Evolutionary conservation across 1,140 invertebrate species (phyloP).

Genomic region (Dreissena rostriformis): DNA sequence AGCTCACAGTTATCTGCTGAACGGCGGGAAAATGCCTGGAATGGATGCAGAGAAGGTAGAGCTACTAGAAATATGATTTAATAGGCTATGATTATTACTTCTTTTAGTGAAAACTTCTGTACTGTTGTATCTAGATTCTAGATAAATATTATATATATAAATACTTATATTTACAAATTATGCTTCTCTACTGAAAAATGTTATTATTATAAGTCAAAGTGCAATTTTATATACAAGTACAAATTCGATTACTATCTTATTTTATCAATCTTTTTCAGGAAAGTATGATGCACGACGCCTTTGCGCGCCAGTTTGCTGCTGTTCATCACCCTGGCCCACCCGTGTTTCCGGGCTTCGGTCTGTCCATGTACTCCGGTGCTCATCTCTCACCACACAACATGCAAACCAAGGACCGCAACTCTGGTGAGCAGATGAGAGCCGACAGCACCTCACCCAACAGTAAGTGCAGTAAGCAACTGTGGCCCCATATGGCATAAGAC

Average conservation of each 20-base stretch:
- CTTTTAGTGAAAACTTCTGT: too few relatives aligned
- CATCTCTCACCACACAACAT: constrained; percentile 74
- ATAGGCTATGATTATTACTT: too few relatives aligned
- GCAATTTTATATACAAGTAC: background rate
- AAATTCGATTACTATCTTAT: background rate
- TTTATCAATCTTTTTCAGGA: constrained; percentile 66
- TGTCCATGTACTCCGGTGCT: constrained; percentile 74
- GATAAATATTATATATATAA: too few relatives aligned
- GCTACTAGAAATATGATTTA: too few relatives aligned
- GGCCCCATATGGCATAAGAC: too few relatives aligned
- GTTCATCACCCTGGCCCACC: constrained; percentile 65
- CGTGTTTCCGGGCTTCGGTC: constrained; percentile 75
- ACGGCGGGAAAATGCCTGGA: constrained; percentile 69
- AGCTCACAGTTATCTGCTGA: constrained; percentile 59
- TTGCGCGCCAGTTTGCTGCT: constrained; percentile 73
- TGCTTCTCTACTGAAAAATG: background rate
- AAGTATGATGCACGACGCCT: constrained; percentile 75
- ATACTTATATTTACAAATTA: too few relatives aligned
- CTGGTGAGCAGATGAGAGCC: constrained; percentile 6
- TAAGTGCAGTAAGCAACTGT: constrained; percentile 39
- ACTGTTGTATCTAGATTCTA: too few relatives aligned
- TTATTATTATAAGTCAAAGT: background rate
- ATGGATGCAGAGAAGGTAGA: constrained; percentile 68
- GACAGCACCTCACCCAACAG: constrained; percentile 52
- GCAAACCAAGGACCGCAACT: constrained; percentile 28